Percentiles rank a stretch among this genome's conserved stretches.
Conservation (phyloP, 2,888 invertebrate species). For the Dynastes grantii region DNA sequence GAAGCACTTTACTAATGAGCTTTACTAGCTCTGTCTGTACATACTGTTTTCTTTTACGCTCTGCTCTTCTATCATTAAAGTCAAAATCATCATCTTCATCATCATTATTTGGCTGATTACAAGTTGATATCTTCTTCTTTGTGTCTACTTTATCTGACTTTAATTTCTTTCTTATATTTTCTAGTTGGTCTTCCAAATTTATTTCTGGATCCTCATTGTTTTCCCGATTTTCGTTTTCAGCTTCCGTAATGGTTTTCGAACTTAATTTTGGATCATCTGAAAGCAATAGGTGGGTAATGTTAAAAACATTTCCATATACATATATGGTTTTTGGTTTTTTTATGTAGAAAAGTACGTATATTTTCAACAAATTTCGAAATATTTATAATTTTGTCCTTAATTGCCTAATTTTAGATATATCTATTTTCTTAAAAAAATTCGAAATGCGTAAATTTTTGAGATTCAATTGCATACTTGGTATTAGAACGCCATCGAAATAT, state of each 20-base stretch:
- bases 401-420: no score
- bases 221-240: slow-evolving; percentile 59
- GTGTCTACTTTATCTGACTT: slow-evolving; percentile 66
- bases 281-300: slow-evolving; percentile 3
- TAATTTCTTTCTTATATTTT: slow-evolving; percentile 71
- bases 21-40: background rate
- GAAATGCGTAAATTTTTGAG: no score
- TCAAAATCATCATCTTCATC: slow-evolving; percentile 69
- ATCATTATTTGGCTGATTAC: slow-evolving; percentile 48
- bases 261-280: slow-evolving; percentile 90
- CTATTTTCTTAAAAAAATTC: no score
- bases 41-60: slow-evolving; percentile 50
- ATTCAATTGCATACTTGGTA: no score
- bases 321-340: no score
- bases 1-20: no score
- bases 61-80: slow-evolving; percentile 49
- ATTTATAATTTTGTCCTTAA: no score
- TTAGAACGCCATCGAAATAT: no score
- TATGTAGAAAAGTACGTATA: no score
- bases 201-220: slow-evolving; percentile 65
- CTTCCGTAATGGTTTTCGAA: slow-evolving; percentile 75
- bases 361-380: no score
- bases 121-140: slow-evolving; percentile 46
- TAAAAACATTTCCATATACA: background rate
- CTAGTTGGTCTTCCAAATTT: slow-evolving; percentile 68